Conservation (phyloP, 2,113 vertebrate genomes). For the Scalopus aquaticus region DNA sequence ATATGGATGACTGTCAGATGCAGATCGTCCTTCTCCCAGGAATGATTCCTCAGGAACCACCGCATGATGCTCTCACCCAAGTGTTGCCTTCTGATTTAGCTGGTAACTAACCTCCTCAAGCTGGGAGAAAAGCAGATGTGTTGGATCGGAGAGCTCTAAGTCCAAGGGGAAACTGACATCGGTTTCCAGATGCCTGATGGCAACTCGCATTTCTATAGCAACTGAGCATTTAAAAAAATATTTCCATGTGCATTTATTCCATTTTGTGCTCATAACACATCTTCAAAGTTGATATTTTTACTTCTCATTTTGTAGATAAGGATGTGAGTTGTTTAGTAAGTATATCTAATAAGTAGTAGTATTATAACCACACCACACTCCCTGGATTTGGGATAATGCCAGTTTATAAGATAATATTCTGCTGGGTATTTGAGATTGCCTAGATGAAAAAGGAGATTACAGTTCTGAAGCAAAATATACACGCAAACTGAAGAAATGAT, state of each 20-base stretch:
- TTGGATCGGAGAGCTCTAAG: not conserved
- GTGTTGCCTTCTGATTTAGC: not conserved
- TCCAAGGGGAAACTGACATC: not conserved
- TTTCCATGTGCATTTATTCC: not conserved
- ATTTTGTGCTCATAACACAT: not conserved
- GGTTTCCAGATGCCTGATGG: not conserved
- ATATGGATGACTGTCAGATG: not conserved
- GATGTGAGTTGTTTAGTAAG: not conserved
- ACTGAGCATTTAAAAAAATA: not conserved
- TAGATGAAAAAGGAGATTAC: not conserved
- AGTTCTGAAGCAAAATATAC: not conserved
- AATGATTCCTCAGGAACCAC: not conserved
- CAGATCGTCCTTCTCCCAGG: not conserved
- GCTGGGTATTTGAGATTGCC: not conserved
- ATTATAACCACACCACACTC: not conserved
- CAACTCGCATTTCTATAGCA: constrained; percentile 1
- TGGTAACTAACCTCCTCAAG: not conserved
- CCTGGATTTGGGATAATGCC: not conserved
- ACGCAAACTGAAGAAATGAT: not conserved
- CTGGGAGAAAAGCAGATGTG: not conserved
- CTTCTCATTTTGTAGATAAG: not conserved
- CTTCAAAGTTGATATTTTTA: not conserved
- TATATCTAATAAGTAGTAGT: not conserved
- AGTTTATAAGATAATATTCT: not conserved
- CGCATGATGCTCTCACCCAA: not conserved